Conservation (phyloP, 64 coral and sea anemone species). For the Orbicella faveolata region DNA sequence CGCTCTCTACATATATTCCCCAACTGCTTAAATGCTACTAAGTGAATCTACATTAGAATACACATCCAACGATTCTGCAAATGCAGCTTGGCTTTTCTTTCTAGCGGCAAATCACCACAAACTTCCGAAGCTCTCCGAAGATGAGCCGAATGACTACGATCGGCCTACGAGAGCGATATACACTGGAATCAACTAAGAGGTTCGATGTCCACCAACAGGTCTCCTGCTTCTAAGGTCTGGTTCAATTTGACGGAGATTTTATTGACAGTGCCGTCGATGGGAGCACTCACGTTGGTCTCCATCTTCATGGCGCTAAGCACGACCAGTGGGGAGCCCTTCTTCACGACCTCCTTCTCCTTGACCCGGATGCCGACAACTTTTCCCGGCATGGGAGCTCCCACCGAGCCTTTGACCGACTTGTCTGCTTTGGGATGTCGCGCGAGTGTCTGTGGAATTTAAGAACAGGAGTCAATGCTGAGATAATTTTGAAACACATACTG, state of each 20-base stretch:
- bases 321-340: slow-evolving; percentile 85
- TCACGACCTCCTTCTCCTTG: slow-evolving; percentile 89
- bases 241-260: slow-evolving; percentile 70
- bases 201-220: slow-evolving; percentile 84
- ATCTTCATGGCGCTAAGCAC: slow-evolving; percentile 99
- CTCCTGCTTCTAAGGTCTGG: slow-evolving; percentile 75
- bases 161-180: too few relatives aligned
- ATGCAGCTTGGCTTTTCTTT: background rate
- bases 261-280: slow-evolving; percentile 69
- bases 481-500: too few relatives aligned
- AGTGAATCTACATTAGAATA: background rate
- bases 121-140: background rate
- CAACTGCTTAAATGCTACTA: background rate
- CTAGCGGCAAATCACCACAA: background rate
- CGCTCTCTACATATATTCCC: background rate
- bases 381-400: slow-evolving; percentile 97
- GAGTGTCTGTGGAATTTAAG: slow-evolving; percentile 52
- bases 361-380: slow-evolving; percentile 89
- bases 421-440: slow-evolving; percentile 82
- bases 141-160: background rate
- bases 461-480: background rate
- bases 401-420: slow-evolving; percentile 78
- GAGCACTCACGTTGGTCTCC: slow-evolving; percentile 94
- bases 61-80: too few relatives aligned
- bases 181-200: slow-evolving; percentile 14